Percentiles rank a stretch among this genome's conserved stretches.
Evolutionary conservation across 2,888 invertebrate species (phyloP).

Genomic region (Spilosoma lubricipeda): DNA sequence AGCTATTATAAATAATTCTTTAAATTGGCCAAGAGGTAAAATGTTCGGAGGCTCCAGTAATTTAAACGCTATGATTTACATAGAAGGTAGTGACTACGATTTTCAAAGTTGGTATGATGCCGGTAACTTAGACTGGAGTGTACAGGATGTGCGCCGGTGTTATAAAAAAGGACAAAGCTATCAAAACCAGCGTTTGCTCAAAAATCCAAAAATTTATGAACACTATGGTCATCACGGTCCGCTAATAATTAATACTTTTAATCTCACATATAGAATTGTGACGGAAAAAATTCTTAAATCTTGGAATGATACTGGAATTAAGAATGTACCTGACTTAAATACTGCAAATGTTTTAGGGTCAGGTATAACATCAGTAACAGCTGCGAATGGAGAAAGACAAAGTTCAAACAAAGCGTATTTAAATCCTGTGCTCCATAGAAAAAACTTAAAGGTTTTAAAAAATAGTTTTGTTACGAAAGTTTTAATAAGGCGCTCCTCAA

Average conservation of each 20-base stretch:
- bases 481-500: constrained; percentile 20
- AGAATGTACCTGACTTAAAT: constrained; percentile 71
- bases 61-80: constrained; percentile 86
- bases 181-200: constrained; percentile 56
- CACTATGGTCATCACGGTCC: constrained; percentile 78
- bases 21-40: constrained; percentile 87
- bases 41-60: constrained; percentile 86
- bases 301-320: constrained; percentile 78
- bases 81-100: constrained; percentile 72
- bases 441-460: constrained; percentile 53
- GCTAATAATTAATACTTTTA: constrained; percentile 76
- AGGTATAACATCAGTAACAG: constrained; percentile 76
- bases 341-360: constrained; percentile 78
- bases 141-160: constrained; percentile 78
- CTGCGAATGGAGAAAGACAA: constrained; percentile 76
- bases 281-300: constrained; percentile 65
- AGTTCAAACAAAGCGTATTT: constrained; percentile 87
- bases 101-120: constrained; percentile 45
- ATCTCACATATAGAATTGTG: constrained; percentile 69
- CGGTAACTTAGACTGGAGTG: constrained; percentile 86
- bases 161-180: constrained; percentile 82
- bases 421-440: constrained; percentile 54
- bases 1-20: constrained; percentile 79
- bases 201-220: constrained; percentile 46
- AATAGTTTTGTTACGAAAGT: constrained; percentile 57